Evolutionary conservation across 2,113 vertebrate genomes (phyloP), one percentile per base, ranked within the genome.

Genomic region (Microtus oregoni): DNA sequence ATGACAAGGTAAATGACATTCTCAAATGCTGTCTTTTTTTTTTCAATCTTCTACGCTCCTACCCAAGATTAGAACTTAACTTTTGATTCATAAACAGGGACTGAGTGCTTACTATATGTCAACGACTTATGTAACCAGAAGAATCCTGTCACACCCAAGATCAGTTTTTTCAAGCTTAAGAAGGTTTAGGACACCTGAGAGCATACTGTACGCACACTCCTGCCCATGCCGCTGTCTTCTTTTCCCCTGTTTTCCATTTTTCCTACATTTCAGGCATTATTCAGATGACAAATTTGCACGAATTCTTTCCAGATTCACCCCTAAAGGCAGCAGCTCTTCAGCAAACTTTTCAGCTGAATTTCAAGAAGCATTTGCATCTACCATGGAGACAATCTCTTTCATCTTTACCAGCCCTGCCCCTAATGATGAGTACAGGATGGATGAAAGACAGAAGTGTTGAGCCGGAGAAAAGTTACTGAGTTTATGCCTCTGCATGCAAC

Each of bases 341-440:
- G 65, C 86, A 75, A 91, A 78, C 67, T 44, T 93, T 44, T 26
- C 24, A 55, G 7, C 44, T 58, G 88, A 70, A 93, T 35, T 88
- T 76, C 22, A 70, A 72, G 85, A 85, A 86, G 4, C 38, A 91
- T 96, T 91, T 94, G 11, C 44, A 41, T 38, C 63, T 85, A 15
- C 77, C 58, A 12, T 77, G 70, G 94, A 95, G 83, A 96, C 32
- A 91, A 97, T 93, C 89, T 93, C 70, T 87, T 85, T n/a, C 4
- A 95, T 97, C 94, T 96, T 65, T 88, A 96, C 78, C 82, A 95
- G 28, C 38, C 15, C 20, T 91, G 61, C 28, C 47, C 63, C 91
- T 91, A 50, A 92, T 55, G 30, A 75, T 65, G 47, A 92, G 63
- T 14, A 68, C 68, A 96, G 83, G 75, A 68, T 2, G 20, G 50